These are phyloP conservation scores for Tetrao urogallus DNA, from an alignment of 2,113 vertebrate species.

Conservation along the genomic window DNA sequence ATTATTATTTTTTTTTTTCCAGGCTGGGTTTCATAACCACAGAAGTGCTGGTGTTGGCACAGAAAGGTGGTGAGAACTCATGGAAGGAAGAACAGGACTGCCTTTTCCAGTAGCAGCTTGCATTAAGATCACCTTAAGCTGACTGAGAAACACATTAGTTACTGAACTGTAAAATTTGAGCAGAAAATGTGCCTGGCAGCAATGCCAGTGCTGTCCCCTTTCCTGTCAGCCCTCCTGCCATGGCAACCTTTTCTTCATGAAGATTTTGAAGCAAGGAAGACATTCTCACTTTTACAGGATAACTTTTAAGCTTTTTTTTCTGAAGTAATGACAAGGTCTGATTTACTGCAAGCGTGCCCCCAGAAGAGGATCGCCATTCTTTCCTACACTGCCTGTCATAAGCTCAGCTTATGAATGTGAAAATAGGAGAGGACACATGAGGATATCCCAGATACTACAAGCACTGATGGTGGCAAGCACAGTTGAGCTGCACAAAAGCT, in stretches of 20 bases:
- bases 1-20: not conserved
- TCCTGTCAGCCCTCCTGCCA: not conserved
- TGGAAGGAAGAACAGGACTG: not conserved
- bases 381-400: not conserved
- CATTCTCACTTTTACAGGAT: not conserved
- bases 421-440: not conserved
- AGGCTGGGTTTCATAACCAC: not conserved
- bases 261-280: not conserved
- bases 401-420: not conserved
- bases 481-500: not conserved
- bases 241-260: not conserved
- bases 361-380: not conserved
- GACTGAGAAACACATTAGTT: conserved; percentile 1
- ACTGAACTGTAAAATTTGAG: conserved; percentile 24
- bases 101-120: conserved; percentile 1
- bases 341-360: not conserved
- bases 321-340: not conserved
- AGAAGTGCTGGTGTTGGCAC: conserved; percentile 17
- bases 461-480: too few relatives aligned
- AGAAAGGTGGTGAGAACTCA: not conserved
- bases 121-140: conserved; percentile 26
- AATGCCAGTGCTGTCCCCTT: not conserved
- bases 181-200: not conserved
- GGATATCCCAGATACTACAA: not conserved
- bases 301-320: not conserved